Evolutionary conservation across 1,140 invertebrate species (phyloP), one percentile per base, ranked within the genome.

Genomic region (Dinoponera quadriceps): DNA sequence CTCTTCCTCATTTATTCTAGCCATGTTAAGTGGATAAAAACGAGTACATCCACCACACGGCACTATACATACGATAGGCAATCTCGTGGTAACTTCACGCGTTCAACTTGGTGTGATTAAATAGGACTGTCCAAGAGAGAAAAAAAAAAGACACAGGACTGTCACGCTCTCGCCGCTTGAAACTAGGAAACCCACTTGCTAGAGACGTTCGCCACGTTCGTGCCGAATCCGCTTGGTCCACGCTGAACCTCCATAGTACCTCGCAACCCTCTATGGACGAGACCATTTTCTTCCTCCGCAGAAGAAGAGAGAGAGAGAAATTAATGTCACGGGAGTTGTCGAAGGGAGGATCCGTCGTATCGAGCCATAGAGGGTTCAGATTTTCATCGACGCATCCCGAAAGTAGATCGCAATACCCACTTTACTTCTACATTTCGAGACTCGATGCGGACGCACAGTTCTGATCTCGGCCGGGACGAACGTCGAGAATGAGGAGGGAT

Each of bases 61-160:
- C 74, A 80, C 33, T 29, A 44, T 20, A 44, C 33, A 29, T n/a
- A 69, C 18, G 63, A 29, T 80, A 83, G 51, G 29, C 73, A 25
- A 49, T 60, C 25, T 60, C 65, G 44, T 29, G 33, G 27, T 22
- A 54, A 20, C 44, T 69, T 51, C 33, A 49, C 57, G 57, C 65
- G 65, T 83, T 68, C 51, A 73, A 82, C 77, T 83, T 62, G 57
- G 49, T 73, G 74, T 75, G 54, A 84, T 72, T 71, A 73, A 83
- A 74, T 68, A 78, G 55, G 18, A 69, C 65, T 62, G 72, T 78
- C 78, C n/a, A n/a, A n/a, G n/a, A n/a, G 83, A 2, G 29, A 66
- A 65, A 65, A 66, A 66, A 65, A 65, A 66, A 38, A 48, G 18
- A 59, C 38, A 44, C 25, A 68, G 20, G 16, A 16, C 62, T 55